A percentile compares a stretch with the other conserved stretches of the same genome.
phyloP scores from a whole-genome alignment of 2,113 vertebrate species.

The Macaca nemestrina region DNA sequence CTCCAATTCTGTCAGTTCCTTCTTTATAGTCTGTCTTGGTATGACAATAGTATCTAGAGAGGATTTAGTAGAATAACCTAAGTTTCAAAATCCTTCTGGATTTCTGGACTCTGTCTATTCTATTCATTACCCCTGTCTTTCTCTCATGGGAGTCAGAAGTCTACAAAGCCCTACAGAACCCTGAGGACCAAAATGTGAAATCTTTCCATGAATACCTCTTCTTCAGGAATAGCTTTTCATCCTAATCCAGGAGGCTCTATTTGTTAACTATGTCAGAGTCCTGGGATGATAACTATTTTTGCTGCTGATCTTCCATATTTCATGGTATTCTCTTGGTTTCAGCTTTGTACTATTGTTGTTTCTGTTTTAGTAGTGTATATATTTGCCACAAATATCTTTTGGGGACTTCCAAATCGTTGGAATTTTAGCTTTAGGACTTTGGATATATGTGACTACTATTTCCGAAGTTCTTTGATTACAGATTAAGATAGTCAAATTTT shows the following conservation, averaged over 20 bases:
- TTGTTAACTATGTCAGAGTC: background rate
- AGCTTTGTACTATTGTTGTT: background rate
- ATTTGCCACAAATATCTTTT: background rate
- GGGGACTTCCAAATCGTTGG: background rate
- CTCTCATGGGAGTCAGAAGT: background rate
- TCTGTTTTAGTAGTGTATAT: background rate
- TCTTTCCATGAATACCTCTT: background rate
- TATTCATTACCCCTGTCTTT: background rate
- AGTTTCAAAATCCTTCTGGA: background rate
- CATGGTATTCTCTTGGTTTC: background rate
- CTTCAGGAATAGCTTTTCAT: background rate
- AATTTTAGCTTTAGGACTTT: slow-evolving; percentile 22
- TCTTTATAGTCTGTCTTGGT: background rate
- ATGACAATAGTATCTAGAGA: background rate
- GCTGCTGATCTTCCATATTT: background rate
- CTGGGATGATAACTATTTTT: background rate
- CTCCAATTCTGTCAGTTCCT: background rate
- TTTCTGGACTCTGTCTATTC: slow-evolving; percentile 1
- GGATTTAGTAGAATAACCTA: background rate
- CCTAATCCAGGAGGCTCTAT: background rate
- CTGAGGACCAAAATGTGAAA: background rate
- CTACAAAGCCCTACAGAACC: background rate
- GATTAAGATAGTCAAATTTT: slow-evolving; percentile 8
- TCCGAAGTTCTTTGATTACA: slow-evolving; percentile 6
- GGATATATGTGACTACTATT: background rate